These are phyloP conservation scores for Callorhinus ursinus DNA, from an alignment of 2,113 vertebrate genomes.

Conservation along the genomic window DNA sequence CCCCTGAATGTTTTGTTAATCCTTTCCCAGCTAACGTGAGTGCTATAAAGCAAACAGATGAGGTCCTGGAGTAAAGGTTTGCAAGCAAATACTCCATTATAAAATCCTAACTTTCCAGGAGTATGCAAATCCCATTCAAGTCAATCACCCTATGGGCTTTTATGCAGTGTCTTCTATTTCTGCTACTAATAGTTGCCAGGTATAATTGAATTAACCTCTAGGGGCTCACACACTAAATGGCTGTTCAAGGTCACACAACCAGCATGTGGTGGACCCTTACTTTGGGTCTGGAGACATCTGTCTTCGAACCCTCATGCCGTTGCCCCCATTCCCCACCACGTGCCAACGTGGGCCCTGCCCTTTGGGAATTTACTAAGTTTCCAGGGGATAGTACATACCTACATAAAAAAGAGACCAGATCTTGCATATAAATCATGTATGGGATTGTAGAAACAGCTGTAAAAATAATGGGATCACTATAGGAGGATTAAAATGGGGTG, in stretches of 20 bases:
- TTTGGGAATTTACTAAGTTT: neutral
- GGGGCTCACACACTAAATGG: neutral
- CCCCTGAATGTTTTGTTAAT: neutral
- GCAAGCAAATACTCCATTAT: neutral
- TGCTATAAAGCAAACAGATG: neutral
- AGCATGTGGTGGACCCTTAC: neutral
- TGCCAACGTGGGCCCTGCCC: neutral
- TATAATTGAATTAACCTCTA: neutral
- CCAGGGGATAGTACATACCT: neutral
- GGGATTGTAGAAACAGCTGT: constrained; percentile 56
- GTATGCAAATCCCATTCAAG: neutral
- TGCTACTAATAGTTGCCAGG: neutral
- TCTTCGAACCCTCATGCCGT: neutral
- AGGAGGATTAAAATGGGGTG: constrained; percentile 52
- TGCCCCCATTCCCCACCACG: neutral
- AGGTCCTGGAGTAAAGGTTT: neutral
- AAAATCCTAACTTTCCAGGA: neutral
- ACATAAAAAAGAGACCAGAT: constrained; percentile 24
- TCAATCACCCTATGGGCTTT: neutral
- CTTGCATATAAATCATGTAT: constrained; percentile 1
- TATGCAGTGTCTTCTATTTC: neutral
- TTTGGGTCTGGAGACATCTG: neutral
- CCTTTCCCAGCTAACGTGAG: neutral
- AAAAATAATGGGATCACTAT: constrained; percentile 58
- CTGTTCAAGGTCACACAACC: neutral